Evolutionary conservation across 2,888 invertebrate genomes (phyloP), one percentile per base, ranked within the genome.

Genomic region (Cheilosia impressa): DNA sequence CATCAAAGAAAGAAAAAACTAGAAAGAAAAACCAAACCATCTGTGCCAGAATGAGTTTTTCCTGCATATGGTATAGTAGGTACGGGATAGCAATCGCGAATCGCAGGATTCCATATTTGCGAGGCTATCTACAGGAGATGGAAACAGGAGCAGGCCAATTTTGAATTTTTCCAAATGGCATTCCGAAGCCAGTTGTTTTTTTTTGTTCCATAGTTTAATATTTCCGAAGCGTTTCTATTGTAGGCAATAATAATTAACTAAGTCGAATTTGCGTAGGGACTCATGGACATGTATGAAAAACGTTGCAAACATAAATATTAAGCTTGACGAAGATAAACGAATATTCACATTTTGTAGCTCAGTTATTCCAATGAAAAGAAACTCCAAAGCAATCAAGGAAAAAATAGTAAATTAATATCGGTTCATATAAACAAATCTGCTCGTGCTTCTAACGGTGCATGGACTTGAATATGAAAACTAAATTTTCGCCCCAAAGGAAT

Each of bases 51-150:
- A 66, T 58, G 43, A 31, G 53, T 45, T 66, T 66, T 34, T 52
- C 27, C 19, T 27, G 50, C 50, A 58, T 66, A n/a, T 24, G 15
- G 53, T 24, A 53, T 27, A 31, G 31, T 31, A 1, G 13, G 22
- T 50, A 52, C 31, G 17, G 41, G 19, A 63, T 27, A 34, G 73
- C 62, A 65, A 50, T 65, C 57, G 38, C 45, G 55, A 19, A 38
- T 38, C 13, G 38, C 43, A 6, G 15, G 19, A 57, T 31, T 7
- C 19, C 17, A 19, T 57, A 27, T 45, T 34, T 31, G 68, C 55
- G 17, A 15, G 9, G 4, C 9, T 47, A n/a, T 22, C 10, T 22
- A 10, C 1, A 7, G 5, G 9, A 38, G 13, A 38, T 38, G 10
- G 38, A 13, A 13, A 13, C 38, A 13, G 47, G 22, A 58, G 50